Conservation (phyloP, 1,140 invertebrate genomes). For the Pogonomyrmex californicus region DNA sequence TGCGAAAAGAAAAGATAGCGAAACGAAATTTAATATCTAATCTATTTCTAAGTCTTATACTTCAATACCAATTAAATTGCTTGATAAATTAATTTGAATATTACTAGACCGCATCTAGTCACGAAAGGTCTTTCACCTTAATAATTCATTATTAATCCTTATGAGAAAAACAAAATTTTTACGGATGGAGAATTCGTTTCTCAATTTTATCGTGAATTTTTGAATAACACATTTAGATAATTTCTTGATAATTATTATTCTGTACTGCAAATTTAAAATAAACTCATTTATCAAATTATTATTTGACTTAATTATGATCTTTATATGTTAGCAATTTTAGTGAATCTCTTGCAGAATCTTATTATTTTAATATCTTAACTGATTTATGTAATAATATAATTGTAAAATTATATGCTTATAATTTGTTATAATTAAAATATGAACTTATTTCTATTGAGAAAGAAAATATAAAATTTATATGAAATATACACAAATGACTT, state of each 20-base stretch:
- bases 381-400: neutral
- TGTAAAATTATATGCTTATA: neutral
- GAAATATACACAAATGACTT: neutral
- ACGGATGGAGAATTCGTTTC: neutral
- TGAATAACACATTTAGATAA: neutral
- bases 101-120: neutral
- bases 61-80: neutral
- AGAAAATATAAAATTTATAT: neutral
- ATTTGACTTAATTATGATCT: neutral
- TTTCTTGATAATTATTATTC: neutral
- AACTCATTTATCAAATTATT: neutral
- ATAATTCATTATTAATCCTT: neutral
- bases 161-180: neutral
- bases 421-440: neutral
- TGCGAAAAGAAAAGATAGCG: neutral
- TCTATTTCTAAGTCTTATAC: neutral
- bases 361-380: neutral
- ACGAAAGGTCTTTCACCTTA: neutral
- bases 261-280: neutral
- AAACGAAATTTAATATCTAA: neutral
- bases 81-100: conserved; percentile 14
- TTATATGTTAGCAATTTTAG: neutral
- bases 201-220: neutral
- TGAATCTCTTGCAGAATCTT: neutral
- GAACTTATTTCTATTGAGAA: neutral